Evolutionary conservation across 2,113 vertebrate genomes (phyloP), one percentile per base, ranked within the genome.

Genomic region (Fulmarus glacialis): DNA sequence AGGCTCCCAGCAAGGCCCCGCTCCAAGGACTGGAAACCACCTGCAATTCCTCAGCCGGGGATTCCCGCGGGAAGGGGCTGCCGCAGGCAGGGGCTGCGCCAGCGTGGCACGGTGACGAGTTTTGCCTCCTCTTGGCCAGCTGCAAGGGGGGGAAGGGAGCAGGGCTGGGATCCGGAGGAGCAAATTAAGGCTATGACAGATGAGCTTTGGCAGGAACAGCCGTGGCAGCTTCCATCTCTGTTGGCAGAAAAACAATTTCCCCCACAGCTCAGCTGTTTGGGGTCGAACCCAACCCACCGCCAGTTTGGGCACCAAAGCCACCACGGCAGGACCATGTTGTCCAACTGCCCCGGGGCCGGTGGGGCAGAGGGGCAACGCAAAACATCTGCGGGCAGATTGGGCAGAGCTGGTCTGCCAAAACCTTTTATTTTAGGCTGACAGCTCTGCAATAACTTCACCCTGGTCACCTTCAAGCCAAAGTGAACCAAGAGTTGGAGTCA

Each of bases 81-180:
- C 66, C 3, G 3, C 2, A 2, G 59, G 43, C 63, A 8, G 22
- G 34, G 72, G 8, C 32, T 63, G 78, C 5, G 8, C 73, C 82
- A 56, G 0, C 0, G 0, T 4, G 4, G 53, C 43, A 26, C 0
- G 1, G 75, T 1, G 6, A 64, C 1, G 4, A 52, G 27, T 77
- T 70, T 60, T 80, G 27, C 34, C 56, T 92, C 11, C 67, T 40
- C 40, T 66, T 42, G 75, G 67, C 82, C 83, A 73, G 82, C 62
- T 93, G 73, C 78, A 75, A 67, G 64, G 29, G 85, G 20, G 12
- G 53, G 62, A 82, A 68, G 30, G 26, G 43, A 72, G 21, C 56
- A 56, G 50, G 45, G 34, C 45, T 78, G 75, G 50, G 40, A 83
- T 58, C 45, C 8, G 3, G 27, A 83, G 67, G 36, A 66, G 45